phyloP scores from a whole-genome alignment of 2,888 invertebrate species.

The Leptinotarsa haldemani region DNA sequence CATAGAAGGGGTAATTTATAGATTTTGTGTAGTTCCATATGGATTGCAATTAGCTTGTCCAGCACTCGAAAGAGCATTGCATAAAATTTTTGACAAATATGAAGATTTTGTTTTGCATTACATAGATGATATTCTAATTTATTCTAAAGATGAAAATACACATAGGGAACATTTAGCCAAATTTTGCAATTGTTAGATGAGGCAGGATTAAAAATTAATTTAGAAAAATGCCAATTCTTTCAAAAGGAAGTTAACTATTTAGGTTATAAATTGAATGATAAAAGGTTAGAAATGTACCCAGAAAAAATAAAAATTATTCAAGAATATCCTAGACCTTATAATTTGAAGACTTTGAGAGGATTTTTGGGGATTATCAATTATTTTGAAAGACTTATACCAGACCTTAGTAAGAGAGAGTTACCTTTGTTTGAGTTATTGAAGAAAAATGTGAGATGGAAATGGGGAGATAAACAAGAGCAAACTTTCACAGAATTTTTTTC shows the following conservation, averaged over 20 bases:
- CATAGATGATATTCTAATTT: slow-evolving; percentile 28
- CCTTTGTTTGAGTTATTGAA: slow-evolving; percentile 26
- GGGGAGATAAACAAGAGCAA: too few relatives aligned
- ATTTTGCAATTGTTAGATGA: slow-evolving; percentile 26
- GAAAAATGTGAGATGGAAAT: slow-evolving; percentile 29
- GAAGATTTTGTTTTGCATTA: slow-evolving; percentile 17
- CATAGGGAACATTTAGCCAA: slow-evolving; percentile 18
- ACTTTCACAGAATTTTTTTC: too few relatives aligned
- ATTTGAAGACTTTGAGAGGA: slow-evolving; percentile 28
- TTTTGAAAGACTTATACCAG: slow-evolving; percentile 28
- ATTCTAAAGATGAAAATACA: slow-evolving; percentile 6
- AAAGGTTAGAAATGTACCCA: slow-evolving; percentile 21
- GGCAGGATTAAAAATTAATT: slow-evolving; percentile 27
- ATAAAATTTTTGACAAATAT: too few relatives aligned
- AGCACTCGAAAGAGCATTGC: neutral
- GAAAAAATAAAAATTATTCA: slow-evolving; percentile 22
- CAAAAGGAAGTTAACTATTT: slow-evolving; percentile 27
- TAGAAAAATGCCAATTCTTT: slow-evolving; percentile 28
- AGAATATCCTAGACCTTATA: slow-evolving; percentile 22
- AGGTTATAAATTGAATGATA: slow-evolving; percentile 21
- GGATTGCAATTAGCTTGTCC: too few relatives aligned
- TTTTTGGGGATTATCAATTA: slow-evolving; percentile 33
- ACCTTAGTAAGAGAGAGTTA: slow-evolving; percentile 21
- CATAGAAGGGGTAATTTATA: too few relatives aligned
- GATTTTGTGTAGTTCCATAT: too few relatives aligned